Base-by-base conservation (phyloP, 2,113 vertebrate species). In the Poecile atricapillus region DNA sequence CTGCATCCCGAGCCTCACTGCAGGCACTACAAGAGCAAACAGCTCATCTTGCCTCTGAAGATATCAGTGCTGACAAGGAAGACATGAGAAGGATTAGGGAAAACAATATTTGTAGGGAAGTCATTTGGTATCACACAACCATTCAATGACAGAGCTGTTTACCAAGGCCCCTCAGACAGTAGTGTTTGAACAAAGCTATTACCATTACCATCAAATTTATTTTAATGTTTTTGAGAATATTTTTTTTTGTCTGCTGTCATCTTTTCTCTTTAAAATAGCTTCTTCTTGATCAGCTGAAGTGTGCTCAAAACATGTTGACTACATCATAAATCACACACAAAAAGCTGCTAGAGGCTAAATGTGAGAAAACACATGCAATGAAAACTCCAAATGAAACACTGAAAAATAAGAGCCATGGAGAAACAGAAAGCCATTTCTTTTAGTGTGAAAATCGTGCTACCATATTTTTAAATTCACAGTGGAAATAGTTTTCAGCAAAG, bases 1-100 rank as follows among this genome's bases (percentile, higher is more conserved):
- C 27, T 46, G 15, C 33, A 65, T 15, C 31, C n/a, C 0, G 0
- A 76, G 23, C n/a, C 15, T 83, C 46, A 6, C 24, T 50, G 22
- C 28, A 62, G 46, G n/a, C 17, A 7, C 28, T 6, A 0, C n/a
- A 65, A 30, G 35, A 81, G 23, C 31, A 46, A 77, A 77, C 0
- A 80, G 55, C 33, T 25, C 83, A 10, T n/a, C 19, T 4, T 47
- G 5, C 68, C 46, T 77, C 60, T 43, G 25, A 47, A 47, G 30
- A 16, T 5, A 44, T 3, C 31, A 31, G 39, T 31, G 13, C 27
- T 56, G 47, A 81, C 71, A 70, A 65, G n/a, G 25, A 77, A 25
- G 13, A 67, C 43, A 11, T 4, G 14, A 79, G 35, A 89, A 12
- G 12, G 14, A 80, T 41, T 31, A 56, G 12, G 35, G 58, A 70